Percentiles rank a stretch among this genome's conserved stretches.
phyloP scores from a whole-genome alignment of 2,113 vertebrate genomes.

The Athene noctua region DNA sequence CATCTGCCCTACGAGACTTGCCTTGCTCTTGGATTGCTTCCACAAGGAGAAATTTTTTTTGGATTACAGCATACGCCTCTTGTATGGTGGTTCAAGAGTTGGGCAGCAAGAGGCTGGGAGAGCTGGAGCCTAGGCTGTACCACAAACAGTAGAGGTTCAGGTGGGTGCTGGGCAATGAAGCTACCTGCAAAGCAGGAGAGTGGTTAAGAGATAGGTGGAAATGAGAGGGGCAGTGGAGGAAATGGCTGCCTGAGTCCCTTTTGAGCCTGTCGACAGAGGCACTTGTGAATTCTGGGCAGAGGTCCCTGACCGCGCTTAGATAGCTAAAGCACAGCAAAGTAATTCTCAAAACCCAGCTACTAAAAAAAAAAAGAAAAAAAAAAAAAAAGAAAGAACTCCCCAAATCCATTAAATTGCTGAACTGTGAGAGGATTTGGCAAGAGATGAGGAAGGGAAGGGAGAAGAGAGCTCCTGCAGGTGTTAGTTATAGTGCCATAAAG shows the following conservation, averaged over 20 bases:
- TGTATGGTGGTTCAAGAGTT: rapidly evolving
- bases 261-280: not conserved
- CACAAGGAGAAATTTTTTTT: not conserved
- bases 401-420: not conserved
- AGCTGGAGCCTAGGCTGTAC: not conserved
- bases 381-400: too few relatives aligned
- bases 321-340: not conserved
- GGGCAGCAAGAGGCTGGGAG: not conserved
- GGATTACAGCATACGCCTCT: not conserved
- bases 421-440: not conserved
- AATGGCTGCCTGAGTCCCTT: not conserved
- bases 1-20: rapidly evolving
- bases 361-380: too few relatives aligned
- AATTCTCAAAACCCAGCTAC: not conserved
- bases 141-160: not conserved
- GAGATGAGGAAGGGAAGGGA: not conserved
- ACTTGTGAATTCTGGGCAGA: not conserved
- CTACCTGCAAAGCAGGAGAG: not conserved
- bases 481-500: not conserved
- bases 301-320: not conserved
- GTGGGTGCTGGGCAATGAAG: not conserved
- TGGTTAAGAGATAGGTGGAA: too few relatives aligned
- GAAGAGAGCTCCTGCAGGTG: not conserved
- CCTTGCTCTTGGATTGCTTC: not conserved
- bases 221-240: rapidly evolving